Conservation (phyloP, 2,113 vertebrate genomes). For the Xenus cinereus region DNA sequence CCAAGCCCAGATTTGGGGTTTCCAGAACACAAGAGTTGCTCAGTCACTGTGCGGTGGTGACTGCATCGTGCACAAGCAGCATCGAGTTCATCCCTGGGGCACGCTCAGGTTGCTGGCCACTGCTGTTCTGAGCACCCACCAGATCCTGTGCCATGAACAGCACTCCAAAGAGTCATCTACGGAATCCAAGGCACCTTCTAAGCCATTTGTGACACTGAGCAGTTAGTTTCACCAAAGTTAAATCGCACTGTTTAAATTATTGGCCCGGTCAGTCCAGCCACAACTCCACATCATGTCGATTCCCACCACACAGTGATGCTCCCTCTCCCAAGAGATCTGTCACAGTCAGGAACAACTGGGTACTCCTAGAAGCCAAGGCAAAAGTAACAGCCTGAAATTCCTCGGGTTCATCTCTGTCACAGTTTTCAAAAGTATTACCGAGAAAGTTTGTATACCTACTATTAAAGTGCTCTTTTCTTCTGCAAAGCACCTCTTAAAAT, state of each 20-base stretch:
- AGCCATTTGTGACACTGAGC: background rate
- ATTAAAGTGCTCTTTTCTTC: background rate
- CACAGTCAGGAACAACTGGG: background rate
- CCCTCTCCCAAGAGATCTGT: background rate
- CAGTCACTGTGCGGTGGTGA: background rate
- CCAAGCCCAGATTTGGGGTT: background rate
- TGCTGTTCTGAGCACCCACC: background rate
- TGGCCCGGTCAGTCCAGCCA: background rate
- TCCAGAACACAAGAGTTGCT: background rate
- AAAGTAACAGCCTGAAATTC: background rate
- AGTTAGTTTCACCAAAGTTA: background rate
- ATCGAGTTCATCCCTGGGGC: too few species aligned
- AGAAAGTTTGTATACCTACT: background rate
- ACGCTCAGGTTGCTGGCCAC: background rate
- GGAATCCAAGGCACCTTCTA: background rate
- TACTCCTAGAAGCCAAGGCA: background rate
- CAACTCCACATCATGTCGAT: background rate
- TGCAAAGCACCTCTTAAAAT: background rate
- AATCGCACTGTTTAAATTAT: background rate
- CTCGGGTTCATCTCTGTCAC: background rate
- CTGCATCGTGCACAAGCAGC: rapidly evolving
- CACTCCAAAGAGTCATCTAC: background rate
- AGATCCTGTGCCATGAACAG: background rate
- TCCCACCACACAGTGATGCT: background rate
- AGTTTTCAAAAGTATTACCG: background rate